phyloP scores from a whole-genome alignment of 1,140 invertebrate species.

The Drosophila quadrilineata region DNA sequence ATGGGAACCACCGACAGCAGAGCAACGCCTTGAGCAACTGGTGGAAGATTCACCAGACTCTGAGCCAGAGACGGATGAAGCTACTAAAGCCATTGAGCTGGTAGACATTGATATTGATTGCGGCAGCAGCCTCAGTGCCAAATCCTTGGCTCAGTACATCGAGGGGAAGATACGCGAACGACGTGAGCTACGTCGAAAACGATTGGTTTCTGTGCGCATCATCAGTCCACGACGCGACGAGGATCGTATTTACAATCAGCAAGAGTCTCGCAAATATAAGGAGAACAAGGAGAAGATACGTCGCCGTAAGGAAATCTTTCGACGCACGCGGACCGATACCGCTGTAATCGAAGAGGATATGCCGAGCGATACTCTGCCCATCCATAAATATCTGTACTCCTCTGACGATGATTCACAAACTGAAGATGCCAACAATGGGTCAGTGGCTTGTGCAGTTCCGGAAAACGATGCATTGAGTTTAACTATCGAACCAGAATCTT shows the following conservation, averaged over 20 bases:
- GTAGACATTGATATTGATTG: slow-evolving; percentile 54
- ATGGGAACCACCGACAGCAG: slow-evolving; percentile 90
- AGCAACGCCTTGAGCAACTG: slow-evolving; percentile 63
- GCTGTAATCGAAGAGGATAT: not conserved
- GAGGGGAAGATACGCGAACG: slow-evolving; percentile 58
- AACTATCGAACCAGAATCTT: not conserved
- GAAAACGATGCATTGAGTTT: not conserved
- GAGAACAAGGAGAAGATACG: slow-evolving; percentile 90
- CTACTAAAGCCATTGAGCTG: not conserved
- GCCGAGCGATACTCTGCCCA: slow-evolving; percentile 48
- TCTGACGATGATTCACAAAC: slow-evolving; percentile 65
- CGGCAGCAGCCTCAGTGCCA: slow-evolving; percentile 44
- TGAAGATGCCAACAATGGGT: slow-evolving; percentile 49
- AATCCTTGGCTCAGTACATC: slow-evolving; percentile 54
- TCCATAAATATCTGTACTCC: slow-evolving; percentile 72
- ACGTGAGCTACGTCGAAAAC: slow-evolving; percentile 55
- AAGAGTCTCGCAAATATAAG: slow-evolving; percentile 86
- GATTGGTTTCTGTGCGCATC: slow-evolving; percentile 86
- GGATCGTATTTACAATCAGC: slow-evolving; percentile 87
- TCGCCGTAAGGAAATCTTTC: slow-evolving; percentile 85
- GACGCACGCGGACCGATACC: slow-evolving; percentile 61
- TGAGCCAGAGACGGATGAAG: slow-evolving; percentile 31
- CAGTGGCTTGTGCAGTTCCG: not conserved
- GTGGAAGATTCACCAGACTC: slow-evolving; percentile 32
- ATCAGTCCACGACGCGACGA: slow-evolving; percentile 90